Percentiles rank a stretch among this genome's conserved stretches.
Evolutionary conservation across 2,797 vertebrate species (phyloP).

Genomic region (Acropternis orthonyx): DNA sequence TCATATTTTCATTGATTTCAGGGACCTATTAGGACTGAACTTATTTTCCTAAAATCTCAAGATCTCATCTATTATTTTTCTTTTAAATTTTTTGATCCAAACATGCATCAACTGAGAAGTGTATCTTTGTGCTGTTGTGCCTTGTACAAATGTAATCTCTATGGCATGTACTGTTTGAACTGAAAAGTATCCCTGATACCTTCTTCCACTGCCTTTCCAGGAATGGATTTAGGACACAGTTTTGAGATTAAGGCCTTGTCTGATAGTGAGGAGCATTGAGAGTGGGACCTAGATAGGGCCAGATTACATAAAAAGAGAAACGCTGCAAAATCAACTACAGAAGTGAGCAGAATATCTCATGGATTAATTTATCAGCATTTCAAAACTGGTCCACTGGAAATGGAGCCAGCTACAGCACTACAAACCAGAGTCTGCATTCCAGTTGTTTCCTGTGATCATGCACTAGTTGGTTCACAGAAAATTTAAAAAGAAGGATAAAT

Average conservation of each 20-base stretch:
- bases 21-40: neutral
- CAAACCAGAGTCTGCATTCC: neutral
- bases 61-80: neutral
- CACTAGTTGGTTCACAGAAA: neutral
- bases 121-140: neutral
- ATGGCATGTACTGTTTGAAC: neutral
- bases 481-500: neutral
- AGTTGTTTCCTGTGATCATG: neutral
- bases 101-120: neutral
- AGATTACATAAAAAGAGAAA: neutral
- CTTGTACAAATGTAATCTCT: neutral
- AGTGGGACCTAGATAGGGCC: neutral
- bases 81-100: neutral
- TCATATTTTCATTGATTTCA: neutral
- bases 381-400: neutral
- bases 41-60: neutral
- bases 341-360: neutral
- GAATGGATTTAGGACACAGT: neutral
- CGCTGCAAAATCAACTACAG: neutral
- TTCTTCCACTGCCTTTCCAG: neutral
- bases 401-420: neutral
- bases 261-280: neutral
- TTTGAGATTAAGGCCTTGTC: conserved; percentile 7
- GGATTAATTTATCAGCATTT: neutral
- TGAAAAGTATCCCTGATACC: neutral